Percentiles rank a stretch among this genome's conserved stretches.
Conservation (phyloP, 1,140 invertebrate species). For the Drosophila suzukii region DNA sequence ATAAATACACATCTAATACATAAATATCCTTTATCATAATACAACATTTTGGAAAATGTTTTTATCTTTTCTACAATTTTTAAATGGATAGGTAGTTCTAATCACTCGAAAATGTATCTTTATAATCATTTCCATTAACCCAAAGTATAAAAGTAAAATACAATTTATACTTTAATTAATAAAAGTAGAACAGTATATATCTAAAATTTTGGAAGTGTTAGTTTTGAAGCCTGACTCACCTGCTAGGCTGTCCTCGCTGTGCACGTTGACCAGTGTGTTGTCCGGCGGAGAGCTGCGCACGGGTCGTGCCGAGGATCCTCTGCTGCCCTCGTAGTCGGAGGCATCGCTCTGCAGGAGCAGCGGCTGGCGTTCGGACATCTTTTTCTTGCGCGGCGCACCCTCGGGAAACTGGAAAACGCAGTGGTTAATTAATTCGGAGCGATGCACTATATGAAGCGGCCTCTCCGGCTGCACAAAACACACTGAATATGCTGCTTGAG, state of each 20-base stretch:
- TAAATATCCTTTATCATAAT: too few species aligned
- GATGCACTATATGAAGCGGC: slow-evolving; percentile 18
- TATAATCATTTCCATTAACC: too few species aligned
- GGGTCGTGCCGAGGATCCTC: slow-evolving; percentile 52
- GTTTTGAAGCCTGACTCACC: slow-evolving; percentile 49
- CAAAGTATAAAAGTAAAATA: too few species aligned
- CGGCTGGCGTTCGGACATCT: slow-evolving; percentile 85
- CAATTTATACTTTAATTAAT: too few species aligned
- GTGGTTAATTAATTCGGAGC: slow-evolving; percentile 12
- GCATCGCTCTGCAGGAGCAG: slow-evolving; percentile 73
- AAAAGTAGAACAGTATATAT: too few species aligned
- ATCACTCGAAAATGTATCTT: too few species aligned
- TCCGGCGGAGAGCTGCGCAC: slow-evolving; percentile 84
- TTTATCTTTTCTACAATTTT: too few species aligned
- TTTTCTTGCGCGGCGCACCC: slow-evolving; percentile 64
- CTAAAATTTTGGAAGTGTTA: too few species aligned
- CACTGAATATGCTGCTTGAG: slow-evolving; percentile 48
- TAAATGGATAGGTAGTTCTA: too few species aligned
- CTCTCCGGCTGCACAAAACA: slow-evolving; percentile 35
- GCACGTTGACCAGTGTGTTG: slow-evolving; percentile 81
- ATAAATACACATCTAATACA: too few species aligned
- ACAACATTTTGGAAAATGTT: too few species aligned
- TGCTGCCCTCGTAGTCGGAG: slow-evolving; percentile 62
- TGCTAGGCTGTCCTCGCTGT: slow-evolving; percentile 79
- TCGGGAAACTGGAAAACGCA: slow-evolving; percentile 47